These are phyloP conservation scores for Villa cingulata DNA, from an alignment of 2,888 invertebrate species.

Conservation along the genomic window DNA sequence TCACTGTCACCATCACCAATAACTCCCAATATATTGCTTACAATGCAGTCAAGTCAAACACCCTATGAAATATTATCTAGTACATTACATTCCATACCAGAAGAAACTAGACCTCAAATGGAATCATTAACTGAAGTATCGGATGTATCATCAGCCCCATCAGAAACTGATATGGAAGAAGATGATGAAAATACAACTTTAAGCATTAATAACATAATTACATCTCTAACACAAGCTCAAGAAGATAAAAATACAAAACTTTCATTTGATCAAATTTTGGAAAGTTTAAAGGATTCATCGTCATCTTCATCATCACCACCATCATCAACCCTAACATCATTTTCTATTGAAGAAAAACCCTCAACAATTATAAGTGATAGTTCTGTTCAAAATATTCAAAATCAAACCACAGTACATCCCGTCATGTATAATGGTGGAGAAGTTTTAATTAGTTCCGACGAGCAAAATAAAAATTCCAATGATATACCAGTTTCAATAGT, in stretches of 20 bases:
- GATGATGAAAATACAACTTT: slow-evolving; percentile 2
- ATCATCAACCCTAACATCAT: neutral
- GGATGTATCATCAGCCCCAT: slow-evolving; percentile 9
- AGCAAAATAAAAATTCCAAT: slow-evolving; percentile 1
- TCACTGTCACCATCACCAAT: too few relatives aligned
- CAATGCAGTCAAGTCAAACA: too few relatives aligned
- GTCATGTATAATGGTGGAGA: slow-evolving; percentile 7
- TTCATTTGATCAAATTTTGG: slow-evolving; percentile 31
- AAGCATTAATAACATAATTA: slow-evolving; percentile 1
- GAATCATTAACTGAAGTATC: slow-evolving; percentile 10
- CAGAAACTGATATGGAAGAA: neutral
- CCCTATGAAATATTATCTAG: too few relatives aligned
- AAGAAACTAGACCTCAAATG: too few relatives aligned
- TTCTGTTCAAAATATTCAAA: neutral
- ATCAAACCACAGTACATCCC: slow-evolving; percentile 6
- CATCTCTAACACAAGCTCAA: neutral
- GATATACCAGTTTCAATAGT: slow-evolving; percentile 9
- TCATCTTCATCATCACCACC: slow-evolving; percentile 1
- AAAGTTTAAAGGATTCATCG: slow-evolving; percentile 23
- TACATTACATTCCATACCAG: too few relatives aligned
- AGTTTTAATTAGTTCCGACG: neutral
- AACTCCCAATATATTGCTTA: too few relatives aligned
- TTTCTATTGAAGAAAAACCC: neutral
- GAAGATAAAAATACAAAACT: slow-evolving; percentile 24
- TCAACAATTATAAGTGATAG: too few relatives aligned